Evolutionary conservation across 2,113 vertebrate species (phyloP).

Genomic region (Rhynchopsitta pachyrhyncha): DNA sequence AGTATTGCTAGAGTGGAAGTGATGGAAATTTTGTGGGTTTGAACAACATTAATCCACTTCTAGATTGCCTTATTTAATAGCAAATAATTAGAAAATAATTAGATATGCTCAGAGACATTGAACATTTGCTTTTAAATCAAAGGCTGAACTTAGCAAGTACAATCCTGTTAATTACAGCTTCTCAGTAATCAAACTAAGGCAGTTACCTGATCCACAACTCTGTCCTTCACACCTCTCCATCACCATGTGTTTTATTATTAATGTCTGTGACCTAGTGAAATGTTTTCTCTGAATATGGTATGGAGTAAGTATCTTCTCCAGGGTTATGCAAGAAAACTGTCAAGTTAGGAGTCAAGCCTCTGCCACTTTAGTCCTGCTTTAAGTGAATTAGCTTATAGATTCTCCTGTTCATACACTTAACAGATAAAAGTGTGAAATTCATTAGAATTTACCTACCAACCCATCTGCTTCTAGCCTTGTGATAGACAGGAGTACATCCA

Average conservation of each 20-base stretch:
- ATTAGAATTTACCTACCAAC: not conserved
- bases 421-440: not conserved
- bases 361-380: not conserved
- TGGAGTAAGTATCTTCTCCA: not conserved
- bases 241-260: not conserved
- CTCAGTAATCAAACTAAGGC: not conserved
- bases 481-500: not conserved
- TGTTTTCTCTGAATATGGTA: not conserved
- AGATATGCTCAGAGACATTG: not conserved
- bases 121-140: not conserved
- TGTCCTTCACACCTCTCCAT: not conserved
- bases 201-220: not conserved
- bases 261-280: not conserved
- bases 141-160: not conserved
- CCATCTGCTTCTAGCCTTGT: not conserved
- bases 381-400: not conserved
- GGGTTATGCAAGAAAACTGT: not conserved
- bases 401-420: not conserved
- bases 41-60: not conserved
- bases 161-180: not conserved
- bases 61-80: not conserved
- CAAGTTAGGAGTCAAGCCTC: not conserved
- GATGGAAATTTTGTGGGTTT: not conserved
- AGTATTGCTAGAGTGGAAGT: not conserved
- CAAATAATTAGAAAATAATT: slow-evolving; percentile 1